Evolutionary conservation across 2,888 invertebrate genomes (phyloP).

Genomic region (Cryptophagus acutangulus): DNA sequence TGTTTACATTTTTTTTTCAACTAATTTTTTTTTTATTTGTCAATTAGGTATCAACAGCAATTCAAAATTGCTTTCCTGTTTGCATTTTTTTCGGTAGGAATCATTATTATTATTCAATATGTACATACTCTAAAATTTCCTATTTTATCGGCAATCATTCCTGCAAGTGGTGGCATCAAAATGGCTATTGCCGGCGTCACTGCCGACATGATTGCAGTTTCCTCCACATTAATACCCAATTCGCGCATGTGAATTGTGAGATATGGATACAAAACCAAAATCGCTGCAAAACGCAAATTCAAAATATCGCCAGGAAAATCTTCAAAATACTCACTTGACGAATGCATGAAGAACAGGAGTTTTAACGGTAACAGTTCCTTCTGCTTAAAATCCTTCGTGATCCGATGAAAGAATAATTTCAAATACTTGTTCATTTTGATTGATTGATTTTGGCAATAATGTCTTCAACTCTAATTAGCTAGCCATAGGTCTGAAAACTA

Average conservation of each 20-base stretch:
- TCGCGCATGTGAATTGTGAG: constrained; percentile 76
- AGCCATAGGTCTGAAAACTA: too few relatives aligned
- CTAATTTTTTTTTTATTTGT: too few relatives aligned
- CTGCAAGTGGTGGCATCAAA: constrained; percentile 72
- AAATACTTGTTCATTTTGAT: constrained; percentile 56
- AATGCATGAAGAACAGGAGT: constrained; percentile 71
- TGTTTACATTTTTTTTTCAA: too few relatives aligned
- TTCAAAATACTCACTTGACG: constrained; percentile 61
- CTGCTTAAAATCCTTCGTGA: constrained; percentile 64
- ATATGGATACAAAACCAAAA: constrained; percentile 73
- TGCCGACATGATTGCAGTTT: constrained; percentile 76
- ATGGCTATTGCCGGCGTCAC: constrained; percentile 71
- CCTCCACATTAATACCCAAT: constrained; percentile 71
- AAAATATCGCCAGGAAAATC: constrained; percentile 4
- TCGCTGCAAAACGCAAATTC: constrained; percentile 50
- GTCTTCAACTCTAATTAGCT: too few relatives aligned
- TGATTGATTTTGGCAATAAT: too few relatives aligned
- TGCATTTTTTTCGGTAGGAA: too few relatives aligned
- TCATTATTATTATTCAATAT: neutral
- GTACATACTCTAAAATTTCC: constrained; percentile 70
- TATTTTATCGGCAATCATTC: constrained; percentile 72
- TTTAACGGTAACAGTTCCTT: constrained; percentile 70
- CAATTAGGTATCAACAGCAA: too few relatives aligned
- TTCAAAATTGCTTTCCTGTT: too few relatives aligned
- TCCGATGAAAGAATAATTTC: constrained; percentile 60